A percentile compares a stretch with the other conserved stretches of the same genome.
Conservation (phyloP, 2,888 invertebrate species). For the Sylvicola cinctus region DNA sequence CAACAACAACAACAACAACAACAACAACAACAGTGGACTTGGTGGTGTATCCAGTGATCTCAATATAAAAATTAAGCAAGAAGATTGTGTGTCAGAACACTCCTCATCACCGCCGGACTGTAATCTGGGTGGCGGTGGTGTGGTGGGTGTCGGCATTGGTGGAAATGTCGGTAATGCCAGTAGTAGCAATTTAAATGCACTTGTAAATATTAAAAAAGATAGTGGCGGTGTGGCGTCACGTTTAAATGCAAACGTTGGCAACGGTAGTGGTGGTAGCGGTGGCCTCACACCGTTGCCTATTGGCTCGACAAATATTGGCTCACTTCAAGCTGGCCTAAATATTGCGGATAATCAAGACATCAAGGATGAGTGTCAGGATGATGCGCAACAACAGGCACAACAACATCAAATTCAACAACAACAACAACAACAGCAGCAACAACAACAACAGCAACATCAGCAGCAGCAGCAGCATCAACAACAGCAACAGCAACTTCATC, state of each 20-base stretch:
- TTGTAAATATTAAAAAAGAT: not conserved
- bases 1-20: slow-evolving; percentile 1
- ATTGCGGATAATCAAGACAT: too few relatives aligned
- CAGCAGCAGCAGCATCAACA: too few relatives aligned
- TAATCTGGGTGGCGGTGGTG: not conserved
- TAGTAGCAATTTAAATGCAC: not conserved
- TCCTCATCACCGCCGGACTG: not conserved
- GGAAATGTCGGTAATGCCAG: not conserved
- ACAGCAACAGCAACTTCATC: too few relatives aligned
- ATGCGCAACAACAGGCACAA: slow-evolving; percentile 5
- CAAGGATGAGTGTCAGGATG: too few relatives aligned
- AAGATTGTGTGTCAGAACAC: too few relatives aligned
- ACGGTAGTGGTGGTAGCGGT: slow-evolving; percentile 4
- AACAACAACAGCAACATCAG: not conserved
- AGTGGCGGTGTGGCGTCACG: not conserved
- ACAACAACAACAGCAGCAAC: slow-evolving; percentile 3
- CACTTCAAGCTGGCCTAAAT: not conserved
- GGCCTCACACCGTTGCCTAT: slow-evolving; percentile 2
- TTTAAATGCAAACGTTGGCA: slow-evolving; percentile 1
- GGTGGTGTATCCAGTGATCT: not conserved
- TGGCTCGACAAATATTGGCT: slow-evolving; percentile 3
- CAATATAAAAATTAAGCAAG: too few relatives aligned
- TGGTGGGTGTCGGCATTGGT: not conserved
- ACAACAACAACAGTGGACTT: not conserved
- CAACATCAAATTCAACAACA: slow-evolving; percentile 3